Evolutionary conservation across 2,888 invertebrate genomes (phyloP), one percentile per base, ranked within the genome.

Genomic region (Phengaris arion): DNA sequence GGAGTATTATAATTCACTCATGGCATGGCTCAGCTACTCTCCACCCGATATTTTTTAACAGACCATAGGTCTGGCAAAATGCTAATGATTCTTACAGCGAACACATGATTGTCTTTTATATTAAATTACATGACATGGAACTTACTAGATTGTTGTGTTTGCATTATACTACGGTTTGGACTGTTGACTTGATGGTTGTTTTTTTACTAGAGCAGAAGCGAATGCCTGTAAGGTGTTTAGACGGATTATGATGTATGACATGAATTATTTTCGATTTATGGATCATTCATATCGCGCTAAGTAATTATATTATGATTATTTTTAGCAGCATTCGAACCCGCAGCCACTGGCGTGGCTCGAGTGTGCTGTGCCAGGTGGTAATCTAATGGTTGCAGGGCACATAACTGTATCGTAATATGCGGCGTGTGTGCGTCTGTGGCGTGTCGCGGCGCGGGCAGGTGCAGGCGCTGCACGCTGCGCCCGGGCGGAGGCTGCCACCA

Each of bases 391-490:
- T 12, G 35, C 12, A 2, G 64, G 12, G 64, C 64, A 64, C 12
- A 35, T 45, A 12, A 35, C 45, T 64, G 35, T 64, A 35, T 64
- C 35, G 64, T 64, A 13, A 64, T 45, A 9, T 64, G 15, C 15
- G 64, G 22, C 64, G 57, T 6, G 64, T 64, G 64, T 64, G 64
- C 64, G 64, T 35, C 35, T 6, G 35, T 64, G 64, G 64, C 35
- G 22, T 80, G 81, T 80, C 81, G 81, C 85, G 84, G 85, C 83
- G 87, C 84, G 84, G 88, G 90, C 91, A 92, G 93, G 92, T 92
- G 92, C 91, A 91, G 87, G 89, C 85, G 85, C 87, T 92, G 93
- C 92, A 92, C 87, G 90, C 85, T 90, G 92, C 90, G 89, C 87
- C 87, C 86, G 89, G 82, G 83, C 86, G 75, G 89, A 90, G 90